Percentiles rank a stretch among this genome's conserved stretches.
phyloP scores from a whole-genome alignment of 2,797 vertebrate genomes.

The Danio kyathit region DNA sequence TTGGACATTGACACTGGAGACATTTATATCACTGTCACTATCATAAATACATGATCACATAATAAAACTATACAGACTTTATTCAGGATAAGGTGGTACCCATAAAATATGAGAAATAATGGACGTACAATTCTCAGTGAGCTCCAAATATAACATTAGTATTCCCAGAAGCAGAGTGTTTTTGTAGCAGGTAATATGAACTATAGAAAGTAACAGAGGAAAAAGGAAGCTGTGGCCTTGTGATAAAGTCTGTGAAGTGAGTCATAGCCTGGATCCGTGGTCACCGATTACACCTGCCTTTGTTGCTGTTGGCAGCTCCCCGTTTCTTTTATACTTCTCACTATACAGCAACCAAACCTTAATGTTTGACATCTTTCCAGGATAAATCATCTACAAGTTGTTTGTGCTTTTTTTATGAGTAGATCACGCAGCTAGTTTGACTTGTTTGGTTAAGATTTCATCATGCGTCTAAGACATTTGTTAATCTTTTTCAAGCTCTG shows the following conservation, averaged over 20 bases:
- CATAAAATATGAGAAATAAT: conserved; percentile 40
- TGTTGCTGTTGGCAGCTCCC: conserved; percentile 64
- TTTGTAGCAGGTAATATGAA: conserved; percentile 53
- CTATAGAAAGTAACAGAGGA: conserved; percentile 43
- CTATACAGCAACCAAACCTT: conserved; percentile 40
- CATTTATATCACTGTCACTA: background rate
- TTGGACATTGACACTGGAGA: conserved; percentile 1
- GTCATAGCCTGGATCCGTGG: conserved; percentile 64
- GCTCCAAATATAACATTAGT: conserved; percentile 29
- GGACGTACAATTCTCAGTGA: conserved; percentile 33
- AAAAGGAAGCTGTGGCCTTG: conserved; percentile 71
- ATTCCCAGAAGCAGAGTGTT: conserved; percentile 48
- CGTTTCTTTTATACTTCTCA: conserved; percentile 61
- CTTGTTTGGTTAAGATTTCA: background rate
- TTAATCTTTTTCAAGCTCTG: background rate
- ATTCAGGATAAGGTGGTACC: conserved; percentile 1
- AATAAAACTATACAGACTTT: too few species aligned
- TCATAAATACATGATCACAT: background rate
- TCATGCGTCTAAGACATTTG: background rate
- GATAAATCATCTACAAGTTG: background rate
- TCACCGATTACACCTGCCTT: conserved; percentile 60
- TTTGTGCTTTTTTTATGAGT: background rate
- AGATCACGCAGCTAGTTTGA: background rate
- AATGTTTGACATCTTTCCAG: background rate
- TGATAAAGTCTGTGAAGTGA: conserved; percentile 70